These are phyloP conservation scores for Charaxes varanes DNA, from an alignment of 1,140 invertebrate genomes.

Conservation along the genomic window DNA sequence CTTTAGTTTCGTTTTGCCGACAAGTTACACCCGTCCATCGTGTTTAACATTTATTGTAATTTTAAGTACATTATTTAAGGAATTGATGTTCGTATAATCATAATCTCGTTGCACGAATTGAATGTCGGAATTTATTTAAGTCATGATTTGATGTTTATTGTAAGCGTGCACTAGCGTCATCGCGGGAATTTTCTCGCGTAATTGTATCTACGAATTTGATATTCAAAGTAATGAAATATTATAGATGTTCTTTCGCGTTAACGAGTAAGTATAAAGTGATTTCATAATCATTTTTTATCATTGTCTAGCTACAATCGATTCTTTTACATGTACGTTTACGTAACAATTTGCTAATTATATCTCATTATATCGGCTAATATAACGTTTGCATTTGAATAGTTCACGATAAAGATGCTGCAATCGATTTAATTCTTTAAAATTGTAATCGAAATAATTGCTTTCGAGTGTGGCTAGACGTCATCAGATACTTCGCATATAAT, in stretches of 20 bases:
- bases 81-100: constrained; percentile 53
- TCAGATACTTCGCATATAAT: no score
- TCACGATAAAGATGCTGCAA: no score
- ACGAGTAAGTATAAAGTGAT: constrained; percentile 27
- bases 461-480: no score
- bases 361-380: no score
- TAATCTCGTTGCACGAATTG: constrained; percentile 54
- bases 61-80: constrained; percentile 67
- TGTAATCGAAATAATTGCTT: no score
- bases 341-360: not conserved
- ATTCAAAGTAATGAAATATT: constrained; percentile 31
- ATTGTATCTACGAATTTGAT: constrained; percentile 58
- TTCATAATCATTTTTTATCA: not conserved
- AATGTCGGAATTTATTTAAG: constrained; percentile 46
- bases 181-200: constrained; percentile 20
- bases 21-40: constrained; percentile 72
- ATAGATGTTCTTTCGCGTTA: constrained; percentile 46
- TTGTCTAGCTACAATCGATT: not conserved
- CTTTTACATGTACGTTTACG: not conserved
- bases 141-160: constrained; percentile 53
- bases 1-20: constrained; percentile 47
- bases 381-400: no score
- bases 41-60: constrained; percentile 69
- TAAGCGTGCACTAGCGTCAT: constrained; percentile 49
- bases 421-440: no score